Evolutionary conservation across 2,888 invertebrate genomes (phyloP).

Genomic region (Eupsilia transversa): DNA sequence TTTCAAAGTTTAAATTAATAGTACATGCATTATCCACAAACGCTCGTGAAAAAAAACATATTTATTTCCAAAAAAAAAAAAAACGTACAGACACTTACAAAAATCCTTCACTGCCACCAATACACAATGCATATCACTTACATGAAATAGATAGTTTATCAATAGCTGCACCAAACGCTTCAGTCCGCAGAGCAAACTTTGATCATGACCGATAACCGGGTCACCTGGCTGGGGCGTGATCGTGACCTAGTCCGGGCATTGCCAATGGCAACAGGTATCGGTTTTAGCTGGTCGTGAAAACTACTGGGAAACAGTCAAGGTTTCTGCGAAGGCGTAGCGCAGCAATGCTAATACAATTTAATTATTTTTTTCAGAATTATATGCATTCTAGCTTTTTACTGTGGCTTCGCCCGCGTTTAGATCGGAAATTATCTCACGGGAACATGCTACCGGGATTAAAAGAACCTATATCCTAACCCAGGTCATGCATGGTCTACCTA

Average conservation of each 20-base stretch:
- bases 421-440: not conserved
- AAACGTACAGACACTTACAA: not conserved
- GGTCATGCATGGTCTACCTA: too few species aligned
- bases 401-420: not conserved
- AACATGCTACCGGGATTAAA: not conserved
- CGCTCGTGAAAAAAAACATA: not conserved
- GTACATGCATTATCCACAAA: not conserved
- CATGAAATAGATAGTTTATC: not conserved
- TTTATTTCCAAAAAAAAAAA: not conserved
- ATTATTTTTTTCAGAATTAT: not conserved
- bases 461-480: not conserved
- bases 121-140: not conserved
- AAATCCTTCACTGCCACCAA: not conserved
- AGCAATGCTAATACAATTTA: not conserved
- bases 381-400: too few species aligned
- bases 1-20: not conserved
- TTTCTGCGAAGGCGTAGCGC: not conserved
- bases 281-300: slow-evolving; percentile 19
- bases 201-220: slow-evolving; percentile 58
- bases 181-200: slow-evolving; percentile 1
- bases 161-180: not conserved
- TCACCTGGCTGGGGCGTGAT: slow-evolving; percentile 37
- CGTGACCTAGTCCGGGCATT: slow-evolving; percentile 47
- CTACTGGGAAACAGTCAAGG: not conserved
- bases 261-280: slow-evolving; percentile 44